Evolutionary conservation across 2,888 invertebrate species (phyloP), one percentile per base, ranked within the genome.

Genomic region (Oscheius sp.): DNA sequence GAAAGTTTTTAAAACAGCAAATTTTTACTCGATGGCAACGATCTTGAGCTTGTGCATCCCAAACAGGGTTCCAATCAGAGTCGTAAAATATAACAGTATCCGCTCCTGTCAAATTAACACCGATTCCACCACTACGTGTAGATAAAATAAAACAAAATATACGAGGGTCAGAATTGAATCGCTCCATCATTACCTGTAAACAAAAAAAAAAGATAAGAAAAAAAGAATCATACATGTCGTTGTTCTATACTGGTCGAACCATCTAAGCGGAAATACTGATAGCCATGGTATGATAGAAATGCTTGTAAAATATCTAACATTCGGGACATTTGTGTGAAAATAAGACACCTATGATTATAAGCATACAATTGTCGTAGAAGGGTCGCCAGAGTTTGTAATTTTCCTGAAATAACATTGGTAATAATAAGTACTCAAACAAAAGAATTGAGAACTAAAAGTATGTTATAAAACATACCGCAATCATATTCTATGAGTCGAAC

Each of bases 81-180:
- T 99, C 98, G 88, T 98, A 99, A 89, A 99, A 98, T 87, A 98
- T 93, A 80, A 99, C 97, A 82, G 95, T 94, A 89, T 99, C 98
- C 49, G 98, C 98, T 77, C 97, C 98, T 33, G 96, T 97, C 79
- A 98, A 90, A 90, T 99, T 98, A 56, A 98, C 93, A 64, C 98
- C 97, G 50, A 98, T 92, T 84, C 97, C 97, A 83, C 97, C 97
- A 64, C 95, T 94, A 69, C 98, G 91, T 59, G 98, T 98, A 3
- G 97, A 97, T 79, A 99, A 89, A 86, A 99, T 96, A 88, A 99
- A 97, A 84, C 92, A 93, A 89, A 99, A 99, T 82, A 98, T 93
- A 79, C 95, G 90, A 82, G 91, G 90, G 88, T 98, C 97, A 14
- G 91, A 92, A 89, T 98, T 98, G 88, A 99, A 98, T 50, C 96